These are phyloP conservation scores for Scaptomyza polygonia DNA, from an alignment of 2,888 invertebrate genomes.

Conservation along the genomic window DNA sequence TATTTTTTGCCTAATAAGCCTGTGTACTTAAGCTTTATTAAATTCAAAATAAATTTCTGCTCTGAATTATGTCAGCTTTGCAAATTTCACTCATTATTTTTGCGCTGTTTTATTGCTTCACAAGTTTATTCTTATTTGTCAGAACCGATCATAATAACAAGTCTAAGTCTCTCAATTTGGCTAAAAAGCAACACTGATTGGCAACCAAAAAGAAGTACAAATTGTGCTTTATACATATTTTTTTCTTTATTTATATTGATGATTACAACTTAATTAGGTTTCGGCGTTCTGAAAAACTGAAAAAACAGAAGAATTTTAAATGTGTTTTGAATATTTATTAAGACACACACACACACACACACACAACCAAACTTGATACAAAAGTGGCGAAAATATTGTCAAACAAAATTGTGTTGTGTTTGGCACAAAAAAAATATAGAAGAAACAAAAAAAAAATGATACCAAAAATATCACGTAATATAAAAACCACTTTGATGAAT, in stretches of 20 bases:
- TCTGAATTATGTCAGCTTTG: conserved; percentile 25
- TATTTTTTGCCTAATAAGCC: conserved; percentile 1
- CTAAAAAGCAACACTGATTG: conserved; percentile 44
- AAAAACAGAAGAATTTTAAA: conserved; percentile 67
- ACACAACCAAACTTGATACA: conserved; percentile 34
- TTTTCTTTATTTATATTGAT: conserved; percentile 40
- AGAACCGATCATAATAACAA: conserved; percentile 59
- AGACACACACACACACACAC: conserved; percentile 26
- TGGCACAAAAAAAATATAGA: conserved; percentile 35
- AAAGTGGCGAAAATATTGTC: conserved; percentile 63
- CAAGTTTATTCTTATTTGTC: conserved; percentile 62
- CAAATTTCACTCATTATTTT: conserved; percentile 49
- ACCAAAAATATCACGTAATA: conserved; percentile 80
- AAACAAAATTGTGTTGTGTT: conserved; percentile 75
- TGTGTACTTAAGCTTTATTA: conserved; percentile 11
- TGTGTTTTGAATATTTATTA: conserved; percentile 80
- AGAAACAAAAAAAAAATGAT: conserved; percentile 52
- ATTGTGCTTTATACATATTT: conserved; percentile 25
- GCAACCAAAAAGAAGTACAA: conserved; percentile 22
- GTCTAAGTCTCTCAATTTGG: conserved; percentile 28
- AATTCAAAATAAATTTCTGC: conserved; percentile 15
- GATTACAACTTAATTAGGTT: conserved; percentile 76
- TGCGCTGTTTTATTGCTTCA: background rate
- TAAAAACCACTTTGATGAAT: conserved; percentile 81
- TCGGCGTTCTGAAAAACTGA: conserved; percentile 25